Base-by-base conservation (phyloP, 2,113 vertebrate species). In the Eublepharis macularius region DNA sequence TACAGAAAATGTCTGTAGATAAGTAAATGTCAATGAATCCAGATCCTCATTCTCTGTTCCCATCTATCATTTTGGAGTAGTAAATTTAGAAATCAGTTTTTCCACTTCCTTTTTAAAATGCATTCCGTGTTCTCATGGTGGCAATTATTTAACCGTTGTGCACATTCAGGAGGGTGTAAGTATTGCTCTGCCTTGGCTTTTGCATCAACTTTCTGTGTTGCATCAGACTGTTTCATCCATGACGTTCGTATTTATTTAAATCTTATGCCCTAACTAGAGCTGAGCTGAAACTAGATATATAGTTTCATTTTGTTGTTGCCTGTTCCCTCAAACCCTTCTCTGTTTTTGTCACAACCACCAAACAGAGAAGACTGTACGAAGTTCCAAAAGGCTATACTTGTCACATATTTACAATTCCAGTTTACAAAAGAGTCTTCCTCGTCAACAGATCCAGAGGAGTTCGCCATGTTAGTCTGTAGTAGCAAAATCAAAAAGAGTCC, bases 161-260 rank as follows among this genome's bases (percentile, higher is more conserved):
- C 36, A 76, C 2, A 17, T 57, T 19, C n/a, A 81, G 45, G 86
- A 87, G 57, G 0, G 0, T 83, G 32, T 60, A 83, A 87, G 86
- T 82, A 90, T 76, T 87, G 90, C 83, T 85, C 70, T 81, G 41
- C 13, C 51, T 11, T 39, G 11, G 4, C 89, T 57, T 81, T 41
- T 83, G 86, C 80, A 36, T 63, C 14, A 74, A 72, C 90, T 87
- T 86, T 16, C 74, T 91, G 9, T 76, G 45, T 73, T 89, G 87
- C 69, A 89, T 83, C n/a, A 82, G 72, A 75, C 2, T 26, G 65
- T 81, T 92, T 86, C 51, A 21, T 63, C 87, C 45, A 90, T 80
- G 32, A 7, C 3, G 24, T 17, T 19, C 32, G n/a, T 17, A 47
- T 51, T 47, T 16, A 3, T 26, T 32, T 6, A 49, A 49, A 76